Evolutionary conservation across 2,113 vertebrate genomes (phyloP), one percentile per base, ranked within the genome.

Genomic region (Pluvialis apricaria): DNA sequence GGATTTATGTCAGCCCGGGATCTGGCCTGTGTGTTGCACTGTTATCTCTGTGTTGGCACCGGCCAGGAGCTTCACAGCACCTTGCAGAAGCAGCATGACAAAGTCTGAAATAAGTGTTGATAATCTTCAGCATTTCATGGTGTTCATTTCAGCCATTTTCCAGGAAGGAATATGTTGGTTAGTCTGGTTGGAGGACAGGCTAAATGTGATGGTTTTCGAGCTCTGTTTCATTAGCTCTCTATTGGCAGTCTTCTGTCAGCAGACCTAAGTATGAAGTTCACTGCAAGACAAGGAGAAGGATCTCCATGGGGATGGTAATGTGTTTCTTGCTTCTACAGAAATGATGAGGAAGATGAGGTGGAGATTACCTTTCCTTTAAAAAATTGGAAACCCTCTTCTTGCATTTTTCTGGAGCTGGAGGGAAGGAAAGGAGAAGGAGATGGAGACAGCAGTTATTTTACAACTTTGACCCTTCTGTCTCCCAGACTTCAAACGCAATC

Each of bases 381-480:
- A 58, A 47, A n/a, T 0, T 24, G 6, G 29, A 72, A 85, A 28
- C 49, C 26, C 15, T 15, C 10, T 82, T 71, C 64, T 45, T 71
- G 60, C 38, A 32, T 60, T 84, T 71, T 42, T 54, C 82, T 60
- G 3, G 66, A 70, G 92, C 80, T 68, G 57, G 26, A 78, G 52
- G 45, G 84, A n/a, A 57, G 55, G 72, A 26, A 17, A 55, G 34
- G n/a, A 91, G 66, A 29, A 88, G 69, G 45, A 85, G 66, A 29
- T 86, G 69, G 45, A 85, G 22, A 49, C n/a, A 9, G 10, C 57
- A 54, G 73, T 29, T 79, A 26, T 13, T 93, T 81, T 90, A 82
- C 47, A 69, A 1, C 90, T 85, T 51, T 90, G 96, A 93, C 88
- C 70, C 90, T 94, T 96, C 21, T 62, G 57, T 47, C 82, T 87